Base-by-base conservation (phyloP, 2,888 invertebrate species). In the Pollenia labialis region DNA sequence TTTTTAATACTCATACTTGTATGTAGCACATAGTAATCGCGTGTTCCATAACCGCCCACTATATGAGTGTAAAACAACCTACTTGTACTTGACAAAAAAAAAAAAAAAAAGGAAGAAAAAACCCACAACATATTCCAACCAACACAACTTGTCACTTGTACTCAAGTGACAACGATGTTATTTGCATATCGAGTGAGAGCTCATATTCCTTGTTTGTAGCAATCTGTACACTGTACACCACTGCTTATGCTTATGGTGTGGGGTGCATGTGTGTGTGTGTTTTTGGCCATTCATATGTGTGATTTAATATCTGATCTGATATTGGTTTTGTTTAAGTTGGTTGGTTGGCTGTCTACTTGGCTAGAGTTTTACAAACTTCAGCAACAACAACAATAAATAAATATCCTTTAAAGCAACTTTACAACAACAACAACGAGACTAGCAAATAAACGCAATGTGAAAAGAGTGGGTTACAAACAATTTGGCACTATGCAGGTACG, bases 1-100 rank as follows among this genome's bases (percentile, higher is more conserved):
- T 81, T 80, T 80, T 80, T 76, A 72, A 66, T 81, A 81, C 75
- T 74, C 60, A 46, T 64, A 62, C 64, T 42, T 69, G 69, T 69
- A 56, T 85, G 64, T 60, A 23, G 46, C 79, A 68, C 40, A 54
- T 76, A 81, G 79, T 88, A 88, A 88, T 88, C 88, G 88, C 88
- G 87, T 85, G 88, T 88, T 77, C 60, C 81, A 88, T 82, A 87
- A 81, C 85, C 89, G 89, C 89, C 89, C 89, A 89, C 89, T 87
- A 89, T 85, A 87, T 81, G 82, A 72, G 66, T 87, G 84, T 83
- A 76, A 82, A 77, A 76, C 84, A 81, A 81, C 72, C 84, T 81
- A 84, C 80, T 87, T 72, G 74, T 42, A 56, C 40, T 56, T 81
- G 54, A 83, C 54, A 74, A 60, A 44, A 48, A 23, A 68, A 16